Percentiles rank a stretch among this genome's conserved stretches.
Evolutionary conservation across 2,113 vertebrate species (phyloP).

Genomic region (Entelurus aequoreus): DNA sequence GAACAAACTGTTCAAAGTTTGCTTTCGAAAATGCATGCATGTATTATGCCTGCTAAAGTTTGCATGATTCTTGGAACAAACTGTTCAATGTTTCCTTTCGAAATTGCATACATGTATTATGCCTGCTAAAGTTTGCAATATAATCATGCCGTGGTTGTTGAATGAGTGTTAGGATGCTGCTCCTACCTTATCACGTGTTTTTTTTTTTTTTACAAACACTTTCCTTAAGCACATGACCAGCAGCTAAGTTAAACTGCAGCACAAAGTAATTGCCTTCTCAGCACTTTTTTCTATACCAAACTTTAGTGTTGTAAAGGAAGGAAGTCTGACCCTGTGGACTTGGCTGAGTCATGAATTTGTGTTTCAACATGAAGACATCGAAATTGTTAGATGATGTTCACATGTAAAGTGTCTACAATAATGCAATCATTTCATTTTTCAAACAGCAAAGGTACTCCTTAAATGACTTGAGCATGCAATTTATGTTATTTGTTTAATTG

Average conservation of each 20-base stretch:
- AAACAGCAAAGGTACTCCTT: no score
- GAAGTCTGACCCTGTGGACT: constrained; percentile 44
- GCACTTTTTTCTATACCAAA: constrained; percentile 56
- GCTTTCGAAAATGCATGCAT: background rate
- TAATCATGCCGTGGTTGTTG: background rate
- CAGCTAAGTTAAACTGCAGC: constrained; percentile 42
- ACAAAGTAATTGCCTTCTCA: constrained; percentile 62
- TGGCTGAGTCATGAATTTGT: constrained; percentile 15
- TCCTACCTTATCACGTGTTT: constrained; percentile 15
- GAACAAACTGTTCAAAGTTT: no score
- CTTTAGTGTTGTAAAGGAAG: constrained; percentile 60
- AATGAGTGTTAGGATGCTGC: constrained; percentile 10
- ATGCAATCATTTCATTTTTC: no score
- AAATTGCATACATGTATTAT: background rate
- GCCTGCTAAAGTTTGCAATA: background rate
- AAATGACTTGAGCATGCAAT: no score
- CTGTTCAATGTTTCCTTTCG: background rate
- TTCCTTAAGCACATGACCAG: constrained; percentile 47
- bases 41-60: background rate
- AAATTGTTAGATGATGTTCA: no score
- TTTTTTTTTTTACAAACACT: constrained; percentile 41
- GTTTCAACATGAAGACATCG: constrained; percentile 5
- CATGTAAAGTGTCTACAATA: no score
- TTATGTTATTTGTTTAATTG: no score
- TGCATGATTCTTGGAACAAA: background rate